These are phyloP conservation scores for Pachyrhynchus sulphureomaculatus DNA, from an alignment of 1,140 invertebrate species.

Conservation along the genomic window DNA sequence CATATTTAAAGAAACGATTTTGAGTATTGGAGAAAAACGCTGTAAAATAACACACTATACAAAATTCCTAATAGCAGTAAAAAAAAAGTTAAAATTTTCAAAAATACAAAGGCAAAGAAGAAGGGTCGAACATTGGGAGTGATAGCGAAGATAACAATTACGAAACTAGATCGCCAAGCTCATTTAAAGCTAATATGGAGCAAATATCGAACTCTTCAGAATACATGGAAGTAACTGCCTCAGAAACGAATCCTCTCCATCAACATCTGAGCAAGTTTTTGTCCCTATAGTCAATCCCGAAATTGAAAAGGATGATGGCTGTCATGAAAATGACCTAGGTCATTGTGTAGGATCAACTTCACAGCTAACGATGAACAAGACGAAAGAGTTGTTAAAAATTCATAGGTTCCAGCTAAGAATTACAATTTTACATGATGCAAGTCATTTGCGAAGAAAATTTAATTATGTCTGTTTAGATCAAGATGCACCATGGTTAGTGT, in stretches of 20 bases:
- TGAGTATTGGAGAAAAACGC: too few relatives aligned
- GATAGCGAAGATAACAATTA: too few relatives aligned
- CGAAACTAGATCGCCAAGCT: constrained; percentile 21
- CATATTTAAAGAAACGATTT: too few relatives aligned
- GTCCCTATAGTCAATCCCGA: too few relatives aligned
- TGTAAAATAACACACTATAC: too few relatives aligned
- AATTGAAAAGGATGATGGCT: too few relatives aligned
- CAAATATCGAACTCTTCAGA: constrained; percentile 25
- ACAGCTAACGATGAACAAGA: constrained; percentile 14
- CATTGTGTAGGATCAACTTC: neutral
- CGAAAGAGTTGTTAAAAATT: constrained; percentile 19
- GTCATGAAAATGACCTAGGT: too few relatives aligned
- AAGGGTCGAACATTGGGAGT: too few relatives aligned
- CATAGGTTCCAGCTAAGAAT: constrained; percentile 6
- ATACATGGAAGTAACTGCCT: constrained; percentile 16
- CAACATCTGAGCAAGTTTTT: too few relatives aligned
- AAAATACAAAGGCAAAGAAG: too few relatives aligned
- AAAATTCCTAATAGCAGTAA: too few relatives aligned
- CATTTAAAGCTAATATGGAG: constrained; percentile 24
- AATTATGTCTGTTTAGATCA: constrained; percentile 34
- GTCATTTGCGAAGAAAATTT: constrained; percentile 20
- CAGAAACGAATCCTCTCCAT: constrained; percentile 17
- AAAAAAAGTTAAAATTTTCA: too few relatives aligned
- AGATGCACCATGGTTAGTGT: constrained; percentile 40
- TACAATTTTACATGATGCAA: constrained; percentile 15